A percentile compares a stretch with the other conserved stretches of the same genome.
Conservation (phyloP, 2,113 vertebrate genomes). For the Oryzias javanicus region DNA sequence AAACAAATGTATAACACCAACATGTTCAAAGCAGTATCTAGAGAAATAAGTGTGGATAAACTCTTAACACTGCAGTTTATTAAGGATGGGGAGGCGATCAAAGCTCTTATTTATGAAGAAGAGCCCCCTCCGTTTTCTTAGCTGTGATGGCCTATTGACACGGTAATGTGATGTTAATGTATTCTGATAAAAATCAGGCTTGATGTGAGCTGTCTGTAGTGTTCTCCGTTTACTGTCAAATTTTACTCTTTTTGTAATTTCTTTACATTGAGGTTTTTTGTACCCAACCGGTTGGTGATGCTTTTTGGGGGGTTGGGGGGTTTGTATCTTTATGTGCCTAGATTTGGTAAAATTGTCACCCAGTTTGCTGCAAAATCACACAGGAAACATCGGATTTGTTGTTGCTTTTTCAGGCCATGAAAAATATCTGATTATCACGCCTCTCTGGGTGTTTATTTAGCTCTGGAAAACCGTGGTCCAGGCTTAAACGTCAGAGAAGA, state of each 20-base stretch:
- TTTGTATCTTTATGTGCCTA: constrained; percentile 30
- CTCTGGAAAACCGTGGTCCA: constrained; percentile 47
- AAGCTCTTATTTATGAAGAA: constrained; percentile 42
- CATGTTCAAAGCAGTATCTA: constrained; percentile 13
- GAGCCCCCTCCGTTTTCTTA: constrained; percentile 45
- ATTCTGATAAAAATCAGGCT: constrained; percentile 68
- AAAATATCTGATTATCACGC: constrained; percentile 52
- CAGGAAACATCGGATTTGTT: constrained; percentile 18
- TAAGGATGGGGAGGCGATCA: constrained; percentile 53
- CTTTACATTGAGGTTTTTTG: constrained; percentile 1
- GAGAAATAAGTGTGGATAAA: constrained; percentile 7
- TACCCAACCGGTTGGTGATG: constrained; percentile 16
- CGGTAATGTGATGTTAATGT: constrained; percentile 75
- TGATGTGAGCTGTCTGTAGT: constrained; percentile 54
- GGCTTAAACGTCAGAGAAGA: constrained; percentile 49
- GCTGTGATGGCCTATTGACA: constrained; percentile 73
- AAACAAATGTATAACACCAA: too few species aligned
- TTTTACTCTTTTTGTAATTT: too few species aligned
- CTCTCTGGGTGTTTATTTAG: constrained; percentile 64
- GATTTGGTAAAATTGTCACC: constrained; percentile 27
- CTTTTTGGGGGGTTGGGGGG: too few species aligned
- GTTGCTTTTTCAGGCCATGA: constrained; percentile 45
- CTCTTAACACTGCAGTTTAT: constrained; percentile 38
- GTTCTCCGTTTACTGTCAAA: constrained; percentile 28
- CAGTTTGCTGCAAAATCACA: constrained; percentile 24